Evolutionary conservation across 2,797 vertebrate genomes (phyloP).

Genomic region (Rachycentron canadum): DNA sequence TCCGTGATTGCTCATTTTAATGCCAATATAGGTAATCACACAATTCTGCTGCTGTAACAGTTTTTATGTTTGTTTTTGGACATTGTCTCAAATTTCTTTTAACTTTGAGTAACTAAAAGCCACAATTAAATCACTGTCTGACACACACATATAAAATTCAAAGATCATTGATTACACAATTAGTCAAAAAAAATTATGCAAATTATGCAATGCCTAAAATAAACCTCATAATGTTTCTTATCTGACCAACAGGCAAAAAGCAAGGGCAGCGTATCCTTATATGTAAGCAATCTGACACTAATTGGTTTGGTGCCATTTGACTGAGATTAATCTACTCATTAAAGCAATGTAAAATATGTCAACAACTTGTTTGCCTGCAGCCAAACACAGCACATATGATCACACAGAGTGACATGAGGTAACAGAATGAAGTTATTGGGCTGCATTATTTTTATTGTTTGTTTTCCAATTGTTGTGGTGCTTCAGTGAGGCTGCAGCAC

Average conservation of each 20-base stretch:
- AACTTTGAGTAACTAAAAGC: not conserved
- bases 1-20: not conserved
- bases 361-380: conserved; percentile 2
- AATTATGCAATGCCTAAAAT: not conserved
- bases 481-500: not conserved
- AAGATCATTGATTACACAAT: not conserved
- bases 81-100: not conserved
- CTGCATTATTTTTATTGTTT: not conserved
- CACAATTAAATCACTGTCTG: not conserved
- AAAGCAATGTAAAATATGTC: not conserved
- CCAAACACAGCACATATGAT: not conserved
- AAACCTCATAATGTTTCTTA: not conserved
- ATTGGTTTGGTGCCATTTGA: not conserved
- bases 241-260: not conserved
- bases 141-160: not conserved
- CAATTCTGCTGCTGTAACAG: not conserved
- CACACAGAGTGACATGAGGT: not conserved
- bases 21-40: not conserved
- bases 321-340: not conserved
- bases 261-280: not conserved
- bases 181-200: no score
- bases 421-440: not conserved
- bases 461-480: not conserved
- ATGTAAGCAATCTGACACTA: not conserved
- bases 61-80: not conserved